These are phyloP conservation scores for Pseudopleuronectes americanus DNA, from an alignment of 2,797 vertebrate species.

Conservation along the genomic window DNA sequence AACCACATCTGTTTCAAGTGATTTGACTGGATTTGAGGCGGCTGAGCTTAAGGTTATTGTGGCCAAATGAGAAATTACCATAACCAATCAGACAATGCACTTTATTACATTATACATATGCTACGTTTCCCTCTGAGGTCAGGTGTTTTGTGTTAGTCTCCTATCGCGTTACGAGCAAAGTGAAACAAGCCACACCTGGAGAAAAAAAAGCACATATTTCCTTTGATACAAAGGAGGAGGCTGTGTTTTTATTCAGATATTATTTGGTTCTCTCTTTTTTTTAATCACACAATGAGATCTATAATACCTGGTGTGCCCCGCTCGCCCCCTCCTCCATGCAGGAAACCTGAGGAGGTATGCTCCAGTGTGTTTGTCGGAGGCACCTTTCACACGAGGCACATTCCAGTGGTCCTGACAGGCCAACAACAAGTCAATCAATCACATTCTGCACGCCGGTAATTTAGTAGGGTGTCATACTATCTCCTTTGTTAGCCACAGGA, in stretches of 20 bases:
- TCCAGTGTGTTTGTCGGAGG: constrained; percentile 68
- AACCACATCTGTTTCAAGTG: constrained; percentile 81
- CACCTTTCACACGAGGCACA: constrained; percentile 72
- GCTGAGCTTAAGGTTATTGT: constrained; percentile 73
- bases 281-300: constrained; percentile 58
- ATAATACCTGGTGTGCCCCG: constrained; percentile 54
- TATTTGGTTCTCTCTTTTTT: constrained; percentile 26
- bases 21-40: constrained; percentile 70
- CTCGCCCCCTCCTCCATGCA: constrained; percentile 8
- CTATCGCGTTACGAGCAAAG: constrained; percentile 72
- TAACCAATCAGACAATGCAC: constrained; percentile 83
- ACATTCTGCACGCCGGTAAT: constrained; percentile 62
- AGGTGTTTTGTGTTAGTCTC: constrained; percentile 80
- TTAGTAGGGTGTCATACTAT: constrained; percentile 70
- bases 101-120: constrained; percentile 76
- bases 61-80: constrained; percentile 80
- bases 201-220: constrained; percentile 62
- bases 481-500: constrained; percentile 71
- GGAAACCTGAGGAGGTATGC: constrained; percentile 77
- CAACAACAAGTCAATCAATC: constrained; percentile 80
- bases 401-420: constrained; percentile 73
- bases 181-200: constrained; percentile 78
- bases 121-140: constrained; percentile 67
- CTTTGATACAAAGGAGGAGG: constrained; percentile 57
- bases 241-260: constrained; percentile 46